phyloP scores from a whole-genome alignment of 2,113 vertebrate species.

The Onychostoma macrolepis region DNA sequence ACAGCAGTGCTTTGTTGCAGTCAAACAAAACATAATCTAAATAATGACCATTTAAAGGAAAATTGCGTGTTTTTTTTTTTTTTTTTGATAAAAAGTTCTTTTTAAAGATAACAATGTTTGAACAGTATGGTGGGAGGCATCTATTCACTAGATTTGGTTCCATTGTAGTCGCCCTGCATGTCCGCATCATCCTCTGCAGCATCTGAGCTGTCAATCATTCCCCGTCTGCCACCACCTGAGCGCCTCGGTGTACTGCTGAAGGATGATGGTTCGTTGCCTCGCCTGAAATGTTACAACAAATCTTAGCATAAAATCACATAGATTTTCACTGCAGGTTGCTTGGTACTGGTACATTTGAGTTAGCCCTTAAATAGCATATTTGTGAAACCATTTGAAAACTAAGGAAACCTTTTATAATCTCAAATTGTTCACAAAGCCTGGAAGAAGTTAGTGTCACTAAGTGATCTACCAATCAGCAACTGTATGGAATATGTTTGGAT shows the following conservation, averaged over 20 bases:
- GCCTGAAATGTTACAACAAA: conserved; percentile 68
- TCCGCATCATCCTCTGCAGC: conserved; percentile 81
- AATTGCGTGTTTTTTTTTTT: no score
- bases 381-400: not conserved
- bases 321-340: not conserved
- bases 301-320: not conserved
- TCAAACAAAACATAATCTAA: conserved; percentile 20
- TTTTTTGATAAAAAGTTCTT: not conserved
- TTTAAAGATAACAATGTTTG: conserved; percentile 8
- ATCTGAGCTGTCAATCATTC: conserved; percentile 80
- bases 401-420: not conserved
- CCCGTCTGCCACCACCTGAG: conserved; percentile 74
- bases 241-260: conserved; percentile 78
- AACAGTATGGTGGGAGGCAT: not conserved
- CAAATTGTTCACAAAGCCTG: not conserved
- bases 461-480: not conserved
- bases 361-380: not conserved
- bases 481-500: not conserved
- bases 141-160: conserved; percentile 79
- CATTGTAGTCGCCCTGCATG: conserved; percentile 82
- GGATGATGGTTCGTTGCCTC: conserved; percentile 76
- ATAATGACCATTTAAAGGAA: not conserved
- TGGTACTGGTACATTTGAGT: not conserved
- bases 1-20: conserved; percentile 32
- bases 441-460: not conserved